A percentile compares a stretch with the other conserved stretches of the same genome.
These are phyloP conservation scores for Galemys pyrenaicus DNA, from an alignment of 2,113 vertebrate genomes.

Conservation along the genomic window DNA sequence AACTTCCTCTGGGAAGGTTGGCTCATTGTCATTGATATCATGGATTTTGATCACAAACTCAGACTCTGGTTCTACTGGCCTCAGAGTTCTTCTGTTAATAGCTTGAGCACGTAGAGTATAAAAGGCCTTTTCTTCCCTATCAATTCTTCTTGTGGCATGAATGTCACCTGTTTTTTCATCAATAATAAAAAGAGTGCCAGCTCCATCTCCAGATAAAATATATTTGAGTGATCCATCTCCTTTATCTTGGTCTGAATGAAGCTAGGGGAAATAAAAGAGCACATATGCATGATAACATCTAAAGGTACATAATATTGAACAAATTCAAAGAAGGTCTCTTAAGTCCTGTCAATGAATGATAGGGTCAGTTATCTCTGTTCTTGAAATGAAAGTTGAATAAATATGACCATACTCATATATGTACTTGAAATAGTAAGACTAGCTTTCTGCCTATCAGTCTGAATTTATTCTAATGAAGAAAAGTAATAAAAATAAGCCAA, in stretches of 20 bases:
- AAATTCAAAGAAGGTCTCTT: slow-evolving; percentile 24
- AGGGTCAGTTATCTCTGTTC: slow-evolving; percentile 17
- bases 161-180: slow-evolving; percentile 92
- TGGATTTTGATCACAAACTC: slow-evolving; percentile 93
- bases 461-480: background rate
- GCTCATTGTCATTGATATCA: slow-evolving; percentile 91
- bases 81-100: slow-evolving; percentile 89
- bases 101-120: slow-evolving; percentile 90
- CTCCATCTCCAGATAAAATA: slow-evolving; percentile 90
- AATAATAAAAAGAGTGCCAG: slow-evolving; percentile 91
- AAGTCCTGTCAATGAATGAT: slow-evolving; percentile 26
- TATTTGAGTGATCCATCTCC: slow-evolving; percentile 91
- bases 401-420: background rate
- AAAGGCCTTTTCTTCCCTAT: slow-evolving; percentile 91
- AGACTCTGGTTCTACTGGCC: slow-evolving; percentile 90
- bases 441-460: background rate
- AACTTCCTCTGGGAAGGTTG: slow-evolving; percentile 88
- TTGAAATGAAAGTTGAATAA: slow-evolving; percentile 8
- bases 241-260: slow-evolving; percentile 91
- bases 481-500: background rate
- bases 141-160: slow-evolving; percentile 90
- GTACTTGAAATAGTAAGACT: background rate
- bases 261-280: slow-evolving; percentile 79
- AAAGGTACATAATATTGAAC: background rate
- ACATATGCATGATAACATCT: background rate